Percentiles rank a stretch among this genome's conserved stretches.
phyloP scores from a whole-genome alignment of 30 jellyfish, hydroid and myxozoan species.

The Morbakka virulenta region DNA sequence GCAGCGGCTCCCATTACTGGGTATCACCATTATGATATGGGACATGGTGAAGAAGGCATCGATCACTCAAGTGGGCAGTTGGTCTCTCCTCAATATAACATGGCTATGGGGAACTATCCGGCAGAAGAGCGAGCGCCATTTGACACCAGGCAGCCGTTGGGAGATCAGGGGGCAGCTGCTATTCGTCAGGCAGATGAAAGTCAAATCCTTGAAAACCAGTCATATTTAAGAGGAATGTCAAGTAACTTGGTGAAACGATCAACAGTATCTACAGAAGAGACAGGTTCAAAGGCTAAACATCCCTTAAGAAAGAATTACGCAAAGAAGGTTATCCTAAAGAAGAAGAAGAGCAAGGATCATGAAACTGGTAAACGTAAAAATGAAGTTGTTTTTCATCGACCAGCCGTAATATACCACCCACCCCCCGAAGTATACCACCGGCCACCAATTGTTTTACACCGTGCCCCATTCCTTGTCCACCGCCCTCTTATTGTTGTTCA shows the following conservation, averaged over 20 bases:
- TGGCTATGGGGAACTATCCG: neutral
- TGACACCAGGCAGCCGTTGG: neutral
- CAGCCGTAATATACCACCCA: conserved; percentile 39
- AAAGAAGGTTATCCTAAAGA: neutral
- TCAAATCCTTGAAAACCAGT: neutral
- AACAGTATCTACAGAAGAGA: neutral
- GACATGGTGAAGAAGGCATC: neutral
- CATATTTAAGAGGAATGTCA: neutral
- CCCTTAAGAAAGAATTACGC: neutral
- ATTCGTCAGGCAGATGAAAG: neutral
- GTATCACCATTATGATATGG: neutral
- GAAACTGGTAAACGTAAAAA: conserved; percentile 10
- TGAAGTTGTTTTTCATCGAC: conserved; percentile 37
- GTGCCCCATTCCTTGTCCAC: conserved; percentile 45
- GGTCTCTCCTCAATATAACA: neutral
- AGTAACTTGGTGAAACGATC: neutral
- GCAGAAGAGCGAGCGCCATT: neutral
- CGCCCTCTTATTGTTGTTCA: conserved; percentile 53
- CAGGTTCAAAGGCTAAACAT: neutral
- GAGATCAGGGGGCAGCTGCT: neutral
- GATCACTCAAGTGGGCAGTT: neutral
- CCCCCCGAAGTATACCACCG: conserved; percentile 45
- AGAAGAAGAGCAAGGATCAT: neutral
- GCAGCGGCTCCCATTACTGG: neutral
- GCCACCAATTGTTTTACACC: conserved; percentile 35